Base-by-base conservation (phyloP, 2,113 vertebrate species). In the Pipra filicauda region DNA sequence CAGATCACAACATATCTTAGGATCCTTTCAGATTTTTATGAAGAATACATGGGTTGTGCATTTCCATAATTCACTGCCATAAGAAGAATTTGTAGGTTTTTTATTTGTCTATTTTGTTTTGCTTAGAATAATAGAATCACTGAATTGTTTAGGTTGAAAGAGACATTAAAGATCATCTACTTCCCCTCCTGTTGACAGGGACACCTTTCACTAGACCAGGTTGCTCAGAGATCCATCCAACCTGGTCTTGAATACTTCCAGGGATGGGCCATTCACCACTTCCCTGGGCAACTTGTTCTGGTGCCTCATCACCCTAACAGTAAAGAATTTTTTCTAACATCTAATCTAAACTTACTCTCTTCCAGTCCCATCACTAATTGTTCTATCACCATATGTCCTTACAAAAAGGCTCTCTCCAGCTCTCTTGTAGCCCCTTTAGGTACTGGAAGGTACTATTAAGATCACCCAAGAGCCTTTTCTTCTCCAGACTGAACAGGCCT, bases 271-370 rank as follows among this genome's bases (percentile, higher is more conserved):
- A 61, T 3, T 28, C n/a, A 12, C 28, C 74, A 24, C 21, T 54
- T 75, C 23, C 51, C 6, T 0, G 13, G 6, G 11, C 5, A 2
- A 9, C 6, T 19, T 48, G 16, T 41, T 31, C 20, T 16, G 14
- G 16, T 22, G 24, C 11, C 44, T 81, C 37, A 48, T 9, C 21
- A n/a, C 6, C 9, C 9, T 69, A 17, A 26, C 6, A 48, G 24
- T 5, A 35, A 62, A 62, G 7, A 55, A 26, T 48, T 48, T 30
- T 82, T 69, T 30, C n/a, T 61, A 41, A 35, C 30, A 54, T 31
- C 30, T 31, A 15, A 31, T 15, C 9, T 48, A 30, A 75, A 54
- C 30, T 61, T 89, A n/a, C 24, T 20, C 0, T 5, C 11, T 61
- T n/a, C 20, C 5, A 54, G 6, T 54, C 16, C 11, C 31, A 5